These are phyloP conservation scores for Grantiella picta DNA, from an alignment of 2,113 vertebrate genomes.

Conservation along the genomic window DNA sequence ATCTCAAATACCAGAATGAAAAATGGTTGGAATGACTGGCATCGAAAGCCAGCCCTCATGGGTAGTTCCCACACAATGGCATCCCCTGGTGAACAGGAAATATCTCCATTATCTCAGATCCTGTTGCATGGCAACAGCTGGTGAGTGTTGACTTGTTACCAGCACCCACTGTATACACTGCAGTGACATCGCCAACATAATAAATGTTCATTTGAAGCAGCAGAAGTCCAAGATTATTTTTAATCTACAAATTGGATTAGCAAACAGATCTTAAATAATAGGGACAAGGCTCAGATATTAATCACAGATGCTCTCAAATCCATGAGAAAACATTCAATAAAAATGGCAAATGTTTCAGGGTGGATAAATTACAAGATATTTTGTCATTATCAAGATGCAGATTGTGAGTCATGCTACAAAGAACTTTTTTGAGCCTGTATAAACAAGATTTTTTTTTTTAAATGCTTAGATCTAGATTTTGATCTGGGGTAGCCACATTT, in stretches of 20 bases:
- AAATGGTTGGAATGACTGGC: background rate
- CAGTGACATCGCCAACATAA: background rate
- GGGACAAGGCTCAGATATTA: background rate
- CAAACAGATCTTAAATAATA: background rate
- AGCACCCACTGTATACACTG: background rate
- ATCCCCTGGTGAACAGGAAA: background rate
- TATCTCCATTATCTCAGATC: background rate
- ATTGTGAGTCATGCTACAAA: background rate
- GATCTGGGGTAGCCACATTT: background rate
- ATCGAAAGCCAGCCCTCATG: background rate
- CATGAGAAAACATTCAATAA: background rate
- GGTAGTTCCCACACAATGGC: constrained; percentile 10
- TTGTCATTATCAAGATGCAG: background rate
- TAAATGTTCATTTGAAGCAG: background rate
- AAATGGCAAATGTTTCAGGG: background rate
- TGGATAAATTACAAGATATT: background rate
- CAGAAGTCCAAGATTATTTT: background rate
- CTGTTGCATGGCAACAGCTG: background rate
- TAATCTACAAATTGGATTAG: background rate
- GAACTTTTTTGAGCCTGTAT: background rate
- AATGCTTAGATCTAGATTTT: background rate
- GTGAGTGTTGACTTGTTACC: background rate
- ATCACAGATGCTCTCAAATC: background rate
- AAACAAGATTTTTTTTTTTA: background rate
- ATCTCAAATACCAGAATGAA: background rate